These are phyloP conservation scores for Macrosoma leucophasiata DNA, from an alignment of 2,888 invertebrate species.

Conservation along the genomic window DNA sequence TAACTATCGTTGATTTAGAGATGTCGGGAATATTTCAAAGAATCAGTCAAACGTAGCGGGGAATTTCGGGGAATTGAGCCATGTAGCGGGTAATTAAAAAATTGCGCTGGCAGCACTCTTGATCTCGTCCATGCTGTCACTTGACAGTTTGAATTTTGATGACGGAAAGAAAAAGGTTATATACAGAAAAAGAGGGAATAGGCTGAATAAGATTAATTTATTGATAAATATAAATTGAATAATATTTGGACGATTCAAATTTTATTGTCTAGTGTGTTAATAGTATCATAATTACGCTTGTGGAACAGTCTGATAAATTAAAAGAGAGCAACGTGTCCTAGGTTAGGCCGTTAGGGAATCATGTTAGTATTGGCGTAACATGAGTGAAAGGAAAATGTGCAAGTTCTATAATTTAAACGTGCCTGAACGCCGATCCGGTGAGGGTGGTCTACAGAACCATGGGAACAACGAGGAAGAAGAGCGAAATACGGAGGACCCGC, in stretches of 20 bases:
- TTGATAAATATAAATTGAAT: slow-evolving; percentile 33
- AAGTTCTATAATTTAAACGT: slow-evolving; percentile 74
- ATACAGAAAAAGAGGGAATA: slow-evolving; percentile 69
- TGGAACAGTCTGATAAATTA: slow-evolving; percentile 41
- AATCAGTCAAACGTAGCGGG: too few relatives aligned
- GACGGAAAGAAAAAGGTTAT: slow-evolving; percentile 75
- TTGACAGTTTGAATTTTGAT: slow-evolving; percentile 73
- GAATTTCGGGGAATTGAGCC: too few relatives aligned
- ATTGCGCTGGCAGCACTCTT: too few relatives aligned
- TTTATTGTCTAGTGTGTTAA: slow-evolving; percentile 39
- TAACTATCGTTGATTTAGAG: too few relatives aligned
- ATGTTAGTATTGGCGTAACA: slow-evolving; percentile 72
- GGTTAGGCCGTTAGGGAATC: slow-evolving; percentile 73
- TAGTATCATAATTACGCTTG: slow-evolving; percentile 38
- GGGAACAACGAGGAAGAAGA: slow-evolving; percentile 51
- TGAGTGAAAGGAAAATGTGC: slow-evolving; percentile 75
- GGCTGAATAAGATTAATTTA: slow-evolving; percentile 53
- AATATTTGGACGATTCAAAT: slow-evolving; percentile 35
- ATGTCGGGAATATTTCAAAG: too few relatives aligned
- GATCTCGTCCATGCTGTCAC: slow-evolving; percentile 67
- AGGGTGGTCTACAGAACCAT: slow-evolving; percentile 50
- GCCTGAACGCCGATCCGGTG: slow-evolving; percentile 68
- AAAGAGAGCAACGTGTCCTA: slow-evolving; percentile 68
- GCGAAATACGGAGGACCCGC: slow-evolving; percentile 49
- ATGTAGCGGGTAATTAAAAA: too few relatives aligned